Conservation (phyloP, 2,113 vertebrate species). For the Syngnathus typhle region DNA sequence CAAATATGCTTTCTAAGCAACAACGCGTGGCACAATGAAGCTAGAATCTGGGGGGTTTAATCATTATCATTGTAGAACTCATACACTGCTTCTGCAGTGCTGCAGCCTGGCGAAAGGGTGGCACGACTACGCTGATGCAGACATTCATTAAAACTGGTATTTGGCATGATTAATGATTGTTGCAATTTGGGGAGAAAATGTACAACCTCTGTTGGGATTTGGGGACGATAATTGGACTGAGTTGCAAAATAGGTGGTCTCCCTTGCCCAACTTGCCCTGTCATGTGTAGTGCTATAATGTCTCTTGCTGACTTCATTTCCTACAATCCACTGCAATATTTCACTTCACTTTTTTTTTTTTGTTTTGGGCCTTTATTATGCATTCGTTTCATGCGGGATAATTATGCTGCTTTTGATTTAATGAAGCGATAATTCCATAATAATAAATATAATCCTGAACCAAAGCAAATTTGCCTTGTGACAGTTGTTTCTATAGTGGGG, state of each 20-base stretch:
- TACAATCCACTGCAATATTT: constrained; percentile 39
- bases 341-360: constrained; percentile 17
- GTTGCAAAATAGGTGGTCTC: constrained; percentile 51
- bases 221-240: constrained; percentile 36
- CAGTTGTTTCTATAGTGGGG: constrained; percentile 71
- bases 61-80: constrained; percentile 43
- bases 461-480: constrained; percentile 76
- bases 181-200: constrained; percentile 48
- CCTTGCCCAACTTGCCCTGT: constrained; percentile 27
- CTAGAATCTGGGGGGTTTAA: neutral
- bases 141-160: constrained; percentile 67
- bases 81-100: constrained; percentile 30
- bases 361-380: constrained; percentile 55
- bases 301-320: constrained; percentile 56
- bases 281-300: constrained; percentile 33
- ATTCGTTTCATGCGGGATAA: constrained; percentile 70
- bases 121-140: constrained; percentile 32
- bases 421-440: constrained; percentile 75
- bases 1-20: constrained; percentile 1
- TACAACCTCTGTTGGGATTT: constrained; percentile 36
- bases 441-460: constrained; percentile 74
- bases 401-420: constrained; percentile 74
- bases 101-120: constrained; percentile 9
- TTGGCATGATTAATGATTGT: constrained; percentile 70
- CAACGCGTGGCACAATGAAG: neutral